Percentiles rank a stretch among this genome's conserved stretches.
Evolutionary conservation across 2,888 invertebrate species (phyloP).

Genomic region (Lasioglossum figueresi): DNA sequence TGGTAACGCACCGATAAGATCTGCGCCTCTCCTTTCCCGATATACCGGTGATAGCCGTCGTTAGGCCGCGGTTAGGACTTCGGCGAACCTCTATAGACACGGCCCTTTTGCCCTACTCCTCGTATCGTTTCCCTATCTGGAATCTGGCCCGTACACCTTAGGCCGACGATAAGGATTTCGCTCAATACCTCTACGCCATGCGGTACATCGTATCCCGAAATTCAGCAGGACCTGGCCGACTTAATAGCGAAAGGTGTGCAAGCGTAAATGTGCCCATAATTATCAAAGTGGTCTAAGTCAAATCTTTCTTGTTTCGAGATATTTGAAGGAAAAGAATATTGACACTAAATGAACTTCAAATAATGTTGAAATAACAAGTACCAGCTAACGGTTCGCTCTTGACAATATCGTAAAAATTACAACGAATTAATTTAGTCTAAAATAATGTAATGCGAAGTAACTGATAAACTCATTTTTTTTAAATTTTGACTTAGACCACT

Average conservation of each 20-base stretch:
- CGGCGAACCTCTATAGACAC: slow-evolving; percentile 53
- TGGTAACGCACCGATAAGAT: slow-evolving; percentile 81
- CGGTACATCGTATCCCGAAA: slow-evolving; percentile 47
- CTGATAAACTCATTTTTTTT: too few relatives aligned
- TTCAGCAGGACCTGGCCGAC: slow-evolving; percentile 40
- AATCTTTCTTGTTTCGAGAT: too few relatives aligned
- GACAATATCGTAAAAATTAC: too few relatives aligned
- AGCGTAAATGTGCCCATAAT: slow-evolving; percentile 18
- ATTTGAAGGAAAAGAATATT: too few relatives aligned
- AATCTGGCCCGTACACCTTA: slow-evolving; percentile 59
- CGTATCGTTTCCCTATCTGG: slow-evolving; percentile 55
- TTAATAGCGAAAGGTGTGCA: slow-evolving; percentile 61
- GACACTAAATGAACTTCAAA: too few relatives aligned
- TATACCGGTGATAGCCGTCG: slow-evolving; percentile 75
- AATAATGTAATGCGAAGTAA: too few relatives aligned
- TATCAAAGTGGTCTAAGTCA: too few relatives aligned
- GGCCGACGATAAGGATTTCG: slow-evolving; percentile 60
- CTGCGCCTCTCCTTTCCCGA: slow-evolving; percentile 74
- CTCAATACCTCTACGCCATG: slow-evolving; percentile 52
- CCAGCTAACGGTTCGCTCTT: too few relatives aligned
- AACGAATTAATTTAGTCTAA: too few relatives aligned
- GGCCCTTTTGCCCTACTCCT: slow-evolving; percentile 51
- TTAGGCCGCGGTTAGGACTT: slow-evolving; percentile 76
- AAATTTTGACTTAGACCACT: too few relatives aligned
- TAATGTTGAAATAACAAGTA: too few relatives aligned